Evolutionary conservation across 2,113 vertebrate genomes (phyloP), one percentile per base, ranked within the genome.

Genomic region (Vidua chalybeata): DNA sequence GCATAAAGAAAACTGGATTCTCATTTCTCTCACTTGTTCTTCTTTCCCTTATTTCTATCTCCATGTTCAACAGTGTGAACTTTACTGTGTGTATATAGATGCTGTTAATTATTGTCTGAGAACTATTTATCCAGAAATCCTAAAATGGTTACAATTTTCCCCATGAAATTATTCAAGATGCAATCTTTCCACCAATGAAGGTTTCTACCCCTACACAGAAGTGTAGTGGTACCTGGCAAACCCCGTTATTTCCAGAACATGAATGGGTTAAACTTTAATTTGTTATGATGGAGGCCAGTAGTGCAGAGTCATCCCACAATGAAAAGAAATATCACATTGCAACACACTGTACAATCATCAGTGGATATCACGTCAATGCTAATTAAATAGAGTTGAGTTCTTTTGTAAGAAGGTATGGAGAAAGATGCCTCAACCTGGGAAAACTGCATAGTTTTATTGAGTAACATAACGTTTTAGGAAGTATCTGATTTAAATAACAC

Each of bases 391-490:
- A 82, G 21, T 66, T 86, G 79, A 86, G 72, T 81, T 35, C 64
- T 81, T 87, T 72, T 96, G 62, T 72, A 89, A 96, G 80, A 92
- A 66, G 31, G 21, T 61, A 54, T 58, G 84, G 37, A 75, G 94
- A 91, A 95, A 95, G 94, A 54, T 76, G 77, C 79, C 87, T 94
- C 77, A 79, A 11, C 95, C 93, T 94, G 89, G 87, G 58, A 75
- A 87, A 89, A 76, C 69, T 80, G 61, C 19, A 37, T 1, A 5
- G 7, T 59, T 89, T 91, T 88, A 87, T 90, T 84, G 37, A 69
- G 67, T 90, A 94, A 93, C 48, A 20, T 23, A n/a, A 1, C 2
- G 45, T 52, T 90, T 91, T 84, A 63, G 30, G 43, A 82, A 81
- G 54, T 58, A 58, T 37, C 75, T 31, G 58, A 74, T 66, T 75